Evolutionary conservation across 1,140 invertebrate genomes (phyloP), one percentile per base, ranked within the genome.

Genomic region (Mizuhopecten yessoensis): DNA sequence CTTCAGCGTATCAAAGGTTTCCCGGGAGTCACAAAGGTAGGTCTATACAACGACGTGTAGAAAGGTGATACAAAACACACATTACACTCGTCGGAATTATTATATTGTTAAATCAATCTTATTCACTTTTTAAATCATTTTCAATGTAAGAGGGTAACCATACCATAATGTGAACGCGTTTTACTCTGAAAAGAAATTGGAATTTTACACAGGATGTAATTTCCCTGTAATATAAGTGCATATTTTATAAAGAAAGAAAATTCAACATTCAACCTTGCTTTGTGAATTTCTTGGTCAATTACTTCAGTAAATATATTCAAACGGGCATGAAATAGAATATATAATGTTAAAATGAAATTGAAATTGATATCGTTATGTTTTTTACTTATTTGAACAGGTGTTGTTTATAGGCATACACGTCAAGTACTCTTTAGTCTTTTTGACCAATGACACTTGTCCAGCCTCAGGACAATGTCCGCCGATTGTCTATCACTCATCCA

Each of bases 281-380:
- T 75, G 57, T 75, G 23, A 75, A 75, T 75, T 75, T 75, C 57
- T n/a, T 75, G 57, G 57, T 75, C 57, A 75, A 75, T 75, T 75
- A 75, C 57, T 17, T 75, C n/a, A 29, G 0, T 1, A 75, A 75
- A 75, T 75, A n/a, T 75, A 75, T 75, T 75, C 11, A 75, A 75
- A 75, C 9, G 7, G 57, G n/a, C 57, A n/a, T 75, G 57, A 75
- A 75, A 75, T 75, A 75, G n/a, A 75, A 75, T 75, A 75, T 29
- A 23, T 75, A 9, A 29, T 75, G 9, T 75, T 13, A 75, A 75
- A 75, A 75, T 75, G 57, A 29, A 29, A 75, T 29, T 3, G 23
- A 75, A 75, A 75, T 75, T 75, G 23, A 75, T n/a, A 75, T 29
- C 29, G 57, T 75, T 29, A 75, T 29, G 23, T 75, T 75, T 75